phyloP scores from a whole-genome alignment of 2,888 invertebrate genomes.

The Epsilonema sp. region DNA sequence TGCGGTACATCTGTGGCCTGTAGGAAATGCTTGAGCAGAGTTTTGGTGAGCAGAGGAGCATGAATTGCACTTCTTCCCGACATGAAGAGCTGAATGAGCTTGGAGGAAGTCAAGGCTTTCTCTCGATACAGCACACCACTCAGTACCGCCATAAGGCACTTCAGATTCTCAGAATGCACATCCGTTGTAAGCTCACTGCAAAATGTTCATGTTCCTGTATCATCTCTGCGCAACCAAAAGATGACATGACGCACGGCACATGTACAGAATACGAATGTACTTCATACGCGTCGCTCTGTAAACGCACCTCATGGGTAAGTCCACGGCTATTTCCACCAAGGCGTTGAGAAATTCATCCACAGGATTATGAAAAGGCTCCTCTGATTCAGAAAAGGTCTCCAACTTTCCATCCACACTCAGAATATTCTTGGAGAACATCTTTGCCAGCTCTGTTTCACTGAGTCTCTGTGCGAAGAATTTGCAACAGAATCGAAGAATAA shows the following conservation, averaged over 20 bases:
- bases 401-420: constrained; percentile 12
- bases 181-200: constrained; percentile 19
- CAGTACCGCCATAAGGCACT: constrained; percentile 32
- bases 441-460: constrained; percentile 62
- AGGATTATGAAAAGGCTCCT: constrained; percentile 29
- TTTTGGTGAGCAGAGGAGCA: constrained; percentile 29
- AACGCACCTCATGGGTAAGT: constrained; percentile 57
- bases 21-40: constrained; percentile 31
- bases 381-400: constrained; percentile 11
- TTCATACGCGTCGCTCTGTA: not conserved
- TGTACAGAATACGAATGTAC: too few relatives aligned
- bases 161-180: constrained; percentile 31
- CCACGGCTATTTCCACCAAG: constrained; percentile 55
- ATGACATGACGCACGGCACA: too few relatives aligned
- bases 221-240: too few relatives aligned
- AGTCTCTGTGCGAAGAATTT: constrained; percentile 78
- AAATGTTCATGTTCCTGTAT: too few relatives aligned
- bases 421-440: constrained; percentile 41
- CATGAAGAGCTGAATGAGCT: constrained; percentile 32
- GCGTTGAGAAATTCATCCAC: constrained; percentile 54
- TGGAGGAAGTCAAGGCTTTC: constrained; percentile 27
- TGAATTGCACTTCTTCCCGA: constrained; percentile 30
- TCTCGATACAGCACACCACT: constrained; percentile 36
- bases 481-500: constrained; percentile 54
- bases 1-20: too few relatives aligned